Conservation (phyloP, 2,113 vertebrate species). For the Acrocephalus kingi region DNA sequence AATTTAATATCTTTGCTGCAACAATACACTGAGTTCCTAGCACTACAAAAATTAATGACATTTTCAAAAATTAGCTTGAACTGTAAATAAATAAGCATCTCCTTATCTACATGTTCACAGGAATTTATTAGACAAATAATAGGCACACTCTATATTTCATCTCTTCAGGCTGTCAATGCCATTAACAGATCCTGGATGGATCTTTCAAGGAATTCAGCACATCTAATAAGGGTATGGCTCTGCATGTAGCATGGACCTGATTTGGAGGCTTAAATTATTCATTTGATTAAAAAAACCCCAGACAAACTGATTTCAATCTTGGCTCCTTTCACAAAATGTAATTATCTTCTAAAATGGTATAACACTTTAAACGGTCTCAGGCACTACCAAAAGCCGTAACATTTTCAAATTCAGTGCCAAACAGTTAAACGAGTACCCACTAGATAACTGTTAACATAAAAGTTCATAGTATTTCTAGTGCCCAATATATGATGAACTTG, state of each 20-base stretch:
- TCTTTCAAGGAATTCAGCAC: not conserved
- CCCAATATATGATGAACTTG: not conserved
- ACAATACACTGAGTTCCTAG: not conserved
- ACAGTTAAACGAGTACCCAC: not conserved
- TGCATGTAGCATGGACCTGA: not conserved
- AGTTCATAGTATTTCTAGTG: not conserved
- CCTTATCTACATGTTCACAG: not conserved
- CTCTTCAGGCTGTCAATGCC: not conserved
- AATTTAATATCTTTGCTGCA: not conserved
- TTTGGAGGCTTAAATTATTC: not conserved
- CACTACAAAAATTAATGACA: constrained; percentile 17
- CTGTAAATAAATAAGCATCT: constrained; percentile 34
- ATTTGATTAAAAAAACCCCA: not conserved
- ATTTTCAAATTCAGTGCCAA: not conserved
- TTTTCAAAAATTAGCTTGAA: constrained; percentile 9
- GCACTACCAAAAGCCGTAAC: not conserved
- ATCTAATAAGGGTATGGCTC: not conserved
- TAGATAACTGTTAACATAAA: not conserved
- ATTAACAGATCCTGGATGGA: not conserved
- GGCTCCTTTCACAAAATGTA: not conserved
- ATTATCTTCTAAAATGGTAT: not conserved
- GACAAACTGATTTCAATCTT: not conserved
- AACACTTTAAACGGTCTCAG: not conserved
- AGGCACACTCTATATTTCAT: not conserved
- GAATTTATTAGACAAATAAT: not conserved